A percentile compares a stretch with the other conserved stretches of the same genome.
Conservation (phyloP, 2,888 invertebrate genomes). For the Pocota personata region DNA sequence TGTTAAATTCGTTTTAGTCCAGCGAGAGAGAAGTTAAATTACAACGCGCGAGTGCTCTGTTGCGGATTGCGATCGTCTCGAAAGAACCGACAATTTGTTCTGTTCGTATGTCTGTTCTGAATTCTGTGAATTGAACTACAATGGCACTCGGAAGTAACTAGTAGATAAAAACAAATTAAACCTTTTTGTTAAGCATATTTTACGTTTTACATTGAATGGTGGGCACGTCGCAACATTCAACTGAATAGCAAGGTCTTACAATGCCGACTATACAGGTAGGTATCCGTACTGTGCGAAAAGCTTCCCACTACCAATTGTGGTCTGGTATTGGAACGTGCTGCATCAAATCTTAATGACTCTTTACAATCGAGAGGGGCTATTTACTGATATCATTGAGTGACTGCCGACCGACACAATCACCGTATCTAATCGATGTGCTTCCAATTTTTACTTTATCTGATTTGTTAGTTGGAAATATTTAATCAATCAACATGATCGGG, state of each 20-base stretch:
- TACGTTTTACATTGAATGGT: slow-evolving; percentile 19
- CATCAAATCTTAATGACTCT: slow-evolving; percentile 32
- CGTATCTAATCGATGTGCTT: slow-evolving; percentile 41
- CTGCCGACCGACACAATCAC: slow-evolving; percentile 1
- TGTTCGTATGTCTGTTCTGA: slow-evolving; percentile 29
- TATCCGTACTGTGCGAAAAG: slow-evolving; percentile 34
- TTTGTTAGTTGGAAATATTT: neutral
- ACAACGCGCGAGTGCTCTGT: slow-evolving; percentile 3
- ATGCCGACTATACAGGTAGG: slow-evolving; percentile 9
- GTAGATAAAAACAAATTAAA: slow-evolving; percentile 39
- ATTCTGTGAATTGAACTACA: slow-evolving; percentile 59
- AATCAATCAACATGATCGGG: slow-evolving; percentile 33
- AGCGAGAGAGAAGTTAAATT: slow-evolving; percentile 13
- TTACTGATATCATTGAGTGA: slow-evolving; percentile 20
- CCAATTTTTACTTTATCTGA: slow-evolving; percentile 12
- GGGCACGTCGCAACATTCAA: slow-evolving; percentile 28
- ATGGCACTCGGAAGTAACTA: slow-evolving; percentile 67
- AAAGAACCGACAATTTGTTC: slow-evolving; percentile 17
- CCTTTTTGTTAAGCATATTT: slow-evolving; percentile 25
- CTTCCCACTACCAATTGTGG: slow-evolving; percentile 36
- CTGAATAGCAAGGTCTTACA: slow-evolving; percentile 44
- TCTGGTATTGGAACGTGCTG: slow-evolving; percentile 39
- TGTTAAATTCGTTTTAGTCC: slow-evolving; percentile 11
- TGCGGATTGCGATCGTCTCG: no score
- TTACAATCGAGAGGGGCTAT: neutral